Evolutionary conservation across 2,888 invertebrate species (phyloP).

Genomic region (Acleris cristana): DNA sequence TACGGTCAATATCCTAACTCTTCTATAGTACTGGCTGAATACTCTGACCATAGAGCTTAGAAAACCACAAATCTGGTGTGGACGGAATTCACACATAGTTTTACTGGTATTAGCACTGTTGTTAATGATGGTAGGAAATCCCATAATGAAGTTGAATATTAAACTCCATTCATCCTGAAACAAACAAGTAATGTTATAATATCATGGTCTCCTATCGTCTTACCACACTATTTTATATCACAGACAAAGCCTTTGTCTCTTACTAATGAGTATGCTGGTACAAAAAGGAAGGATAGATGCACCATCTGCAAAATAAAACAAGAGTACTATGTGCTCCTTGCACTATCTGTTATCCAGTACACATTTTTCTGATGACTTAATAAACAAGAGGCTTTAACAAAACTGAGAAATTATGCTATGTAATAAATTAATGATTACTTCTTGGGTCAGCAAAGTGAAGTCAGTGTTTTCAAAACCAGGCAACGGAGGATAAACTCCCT

Average conservation of each 20-base stretch:
- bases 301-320: too few species aligned
- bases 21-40: constrained; percentile 90
- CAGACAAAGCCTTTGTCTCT: too few species aligned
- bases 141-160: constrained; percentile 86
- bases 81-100: constrained; percentile 79
- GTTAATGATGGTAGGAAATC: constrained; percentile 85
- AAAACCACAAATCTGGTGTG: constrained; percentile 86
- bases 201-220: neutral
- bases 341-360: too few species aligned
- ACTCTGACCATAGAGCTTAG: constrained; percentile 85
- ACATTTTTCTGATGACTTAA: too few species aligned
- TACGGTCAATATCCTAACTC: constrained; percentile 88
- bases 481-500: constrained; percentile 84
- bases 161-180: constrained; percentile 91
- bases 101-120: constrained; percentile 77
- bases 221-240: too few species aligned
- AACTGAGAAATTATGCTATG: too few species aligned
- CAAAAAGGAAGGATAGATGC: too few species aligned
- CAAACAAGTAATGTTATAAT: constrained; percentile 44
- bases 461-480: constrained; percentile 84
- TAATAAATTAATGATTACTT: constrained; percentile 71
- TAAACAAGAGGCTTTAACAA: too few species aligned
- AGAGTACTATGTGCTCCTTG: too few species aligned
- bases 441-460: constrained; percentile 85
- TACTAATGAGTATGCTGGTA: too few species aligned